phyloP scores from a whole-genome alignment of 1,140 invertebrate genomes.

The Lineus longissimus region DNA sequence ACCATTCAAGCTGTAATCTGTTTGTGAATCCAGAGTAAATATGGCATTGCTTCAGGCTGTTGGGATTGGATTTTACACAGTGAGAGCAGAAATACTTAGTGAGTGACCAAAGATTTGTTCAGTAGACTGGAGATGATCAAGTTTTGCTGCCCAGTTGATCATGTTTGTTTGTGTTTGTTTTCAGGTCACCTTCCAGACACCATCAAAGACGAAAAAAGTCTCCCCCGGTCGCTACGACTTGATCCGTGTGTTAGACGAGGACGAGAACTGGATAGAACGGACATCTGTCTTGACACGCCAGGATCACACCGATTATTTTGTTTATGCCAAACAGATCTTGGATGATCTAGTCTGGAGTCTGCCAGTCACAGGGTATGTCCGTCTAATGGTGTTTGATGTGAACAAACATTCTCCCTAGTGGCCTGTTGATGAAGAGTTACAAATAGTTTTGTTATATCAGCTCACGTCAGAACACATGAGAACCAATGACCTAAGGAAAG shows the following conservation, averaged over 20 bases:
- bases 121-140: too few relatives aligned
- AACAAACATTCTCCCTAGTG: neutral
- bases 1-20: too few relatives aligned
- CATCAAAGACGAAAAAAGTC: neutral
- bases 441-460: neutral
- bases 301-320: conserved; percentile 4
- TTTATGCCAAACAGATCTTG: neutral
- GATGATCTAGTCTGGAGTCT: neutral
- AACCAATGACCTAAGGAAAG: too few relatives aligned
- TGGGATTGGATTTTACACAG: too few relatives aligned
- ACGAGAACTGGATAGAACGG: conserved; percentile 6
- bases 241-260: conserved; percentile 3
- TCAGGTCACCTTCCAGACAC: neutral
- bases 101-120: too few relatives aligned
- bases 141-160: too few relatives aligned
- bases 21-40: too few relatives aligned
- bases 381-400: neutral
- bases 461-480: too few relatives aligned
- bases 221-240: neutral
- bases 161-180: neutral
- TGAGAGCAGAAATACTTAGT: too few relatives aligned
- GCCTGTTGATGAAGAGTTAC: neutral
- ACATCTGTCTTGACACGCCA: neutral
- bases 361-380: neutral
- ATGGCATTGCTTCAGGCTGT: too few relatives aligned